Evolutionary conservation across 2,888 invertebrate species (phyloP).

Genomic region (Phengaris arion): DNA sequence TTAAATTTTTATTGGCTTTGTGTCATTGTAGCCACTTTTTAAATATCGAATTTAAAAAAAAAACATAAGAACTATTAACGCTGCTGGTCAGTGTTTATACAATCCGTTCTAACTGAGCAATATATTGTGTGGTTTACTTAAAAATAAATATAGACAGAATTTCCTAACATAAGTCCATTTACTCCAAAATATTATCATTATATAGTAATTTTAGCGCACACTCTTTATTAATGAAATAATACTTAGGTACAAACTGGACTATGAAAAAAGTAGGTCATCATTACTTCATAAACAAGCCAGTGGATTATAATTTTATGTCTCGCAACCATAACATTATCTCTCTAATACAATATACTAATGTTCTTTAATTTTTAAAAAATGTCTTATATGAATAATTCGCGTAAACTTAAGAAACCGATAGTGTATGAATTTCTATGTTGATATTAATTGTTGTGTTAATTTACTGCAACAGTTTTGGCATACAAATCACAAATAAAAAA

Average conservation of each 20-base stretch:
- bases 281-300: too few relatives aligned
- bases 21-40: background rate
- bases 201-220: background rate
- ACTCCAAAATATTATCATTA: background rate
- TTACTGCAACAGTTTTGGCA: background rate
- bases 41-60: background rate
- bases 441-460: background rate
- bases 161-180: background rate
- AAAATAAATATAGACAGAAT: background rate
- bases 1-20: background rate
- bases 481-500: background rate
- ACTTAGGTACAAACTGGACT: background rate
- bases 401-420: too few relatives aligned
- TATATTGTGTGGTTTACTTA: background rate
- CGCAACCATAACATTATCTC: too few relatives aligned
- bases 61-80: background rate
- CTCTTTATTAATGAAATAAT: background rate
- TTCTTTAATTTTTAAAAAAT: too few relatives aligned
- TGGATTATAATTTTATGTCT: background rate
- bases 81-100: constrained; percentile 17
- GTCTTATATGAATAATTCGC: too few relatives aligned
- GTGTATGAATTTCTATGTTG: background rate
- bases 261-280: background rate
- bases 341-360: too few relatives aligned
- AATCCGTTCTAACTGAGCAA: background rate